Evolutionary conservation across 64 coral and sea anemone genomes (phyloP).

Genomic region (Montipora cactus): DNA sequence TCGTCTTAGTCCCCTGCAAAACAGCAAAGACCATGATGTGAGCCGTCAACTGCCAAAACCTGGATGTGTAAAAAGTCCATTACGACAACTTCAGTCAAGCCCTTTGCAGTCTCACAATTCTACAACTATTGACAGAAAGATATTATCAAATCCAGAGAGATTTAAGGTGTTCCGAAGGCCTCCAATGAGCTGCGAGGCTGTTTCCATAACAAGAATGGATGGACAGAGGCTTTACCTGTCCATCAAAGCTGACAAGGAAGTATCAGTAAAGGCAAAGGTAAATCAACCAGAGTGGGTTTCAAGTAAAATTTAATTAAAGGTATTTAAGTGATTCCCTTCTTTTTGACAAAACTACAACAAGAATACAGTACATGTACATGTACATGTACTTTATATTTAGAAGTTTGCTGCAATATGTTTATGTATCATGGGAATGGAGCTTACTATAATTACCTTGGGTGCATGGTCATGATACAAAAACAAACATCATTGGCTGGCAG

Average conservation of each 20-base stretch:
- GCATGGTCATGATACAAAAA: no score
- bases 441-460: no score
- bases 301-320: no score
- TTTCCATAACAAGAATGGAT: conserved; percentile 66
- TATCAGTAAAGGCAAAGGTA: background rate
- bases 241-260: conserved; percentile 21
- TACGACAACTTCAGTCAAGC: background rate
- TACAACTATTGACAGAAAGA: background rate
- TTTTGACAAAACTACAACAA: no score
- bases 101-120: background rate
- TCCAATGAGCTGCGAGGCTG: conserved; percentile 63
- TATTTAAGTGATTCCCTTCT: no score
- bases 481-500: no score
- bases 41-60: background rate
- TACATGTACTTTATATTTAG: no score
- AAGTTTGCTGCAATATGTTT: no score
- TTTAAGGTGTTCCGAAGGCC: conserved; percentile 60
- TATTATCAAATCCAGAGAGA: background rate
- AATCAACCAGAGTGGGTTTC: background rate
- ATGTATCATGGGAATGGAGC: no score
- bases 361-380: no score
- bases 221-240: conserved; percentile 72
- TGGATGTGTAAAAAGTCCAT: background rate
- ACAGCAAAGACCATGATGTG: background rate
- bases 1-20: conserved; percentile 18